phyloP scores from a whole-genome alignment of 2,888 invertebrate species.

The Latrodectus hesperus region DNA sequence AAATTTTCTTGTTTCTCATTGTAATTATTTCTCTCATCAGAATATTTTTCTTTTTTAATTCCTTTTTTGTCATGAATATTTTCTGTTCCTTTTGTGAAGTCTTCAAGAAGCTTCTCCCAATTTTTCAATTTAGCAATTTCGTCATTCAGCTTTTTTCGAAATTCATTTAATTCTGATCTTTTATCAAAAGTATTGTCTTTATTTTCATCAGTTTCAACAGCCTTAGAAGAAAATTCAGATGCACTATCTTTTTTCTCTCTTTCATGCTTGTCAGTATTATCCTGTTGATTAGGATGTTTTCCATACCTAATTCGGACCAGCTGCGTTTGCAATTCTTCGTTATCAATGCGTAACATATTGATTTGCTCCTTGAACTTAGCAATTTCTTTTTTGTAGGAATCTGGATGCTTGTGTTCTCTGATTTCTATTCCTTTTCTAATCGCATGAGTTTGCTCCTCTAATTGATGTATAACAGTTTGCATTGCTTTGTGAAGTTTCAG shows the following conservation, averaged over 20 bases:
- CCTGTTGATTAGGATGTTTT: neutral
- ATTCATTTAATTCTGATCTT: constrained; percentile 18
- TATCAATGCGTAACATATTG: constrained; percentile 36
- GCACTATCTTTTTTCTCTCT: neutral
- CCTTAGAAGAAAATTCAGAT: neutral
- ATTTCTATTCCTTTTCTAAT: constrained; percentile 24
- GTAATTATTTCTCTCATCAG: neutral
- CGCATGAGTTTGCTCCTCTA: constrained; percentile 32
- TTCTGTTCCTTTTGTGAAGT: constrained; percentile 9
- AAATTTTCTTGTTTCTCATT: too few species aligned
- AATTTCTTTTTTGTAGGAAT: constrained; percentile 41
- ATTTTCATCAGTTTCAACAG: neutral
- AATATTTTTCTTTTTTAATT: neutral
- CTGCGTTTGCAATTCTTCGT: constrained; percentile 43
- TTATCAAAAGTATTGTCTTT: constrained; percentile 15
- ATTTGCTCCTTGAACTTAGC: constrained; percentile 43
- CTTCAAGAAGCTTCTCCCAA: constrained; percentile 28
- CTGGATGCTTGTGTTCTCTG: neutral
- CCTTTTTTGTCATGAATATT: neutral
- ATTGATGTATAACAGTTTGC: constrained; percentile 19
- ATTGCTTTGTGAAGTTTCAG: constrained; percentile 14
- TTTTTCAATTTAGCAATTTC: constrained; percentile 32
- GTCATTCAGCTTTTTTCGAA: constrained; percentile 12
- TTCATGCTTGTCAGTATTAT: neutral
- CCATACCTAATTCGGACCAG: constrained; percentile 44